Percentiles rank a stretch among this genome's conserved stretches.
Evolutionary conservation across 2,113 vertebrate species (phyloP).

Genomic region (Microtus pennsylvanicus): DNA sequence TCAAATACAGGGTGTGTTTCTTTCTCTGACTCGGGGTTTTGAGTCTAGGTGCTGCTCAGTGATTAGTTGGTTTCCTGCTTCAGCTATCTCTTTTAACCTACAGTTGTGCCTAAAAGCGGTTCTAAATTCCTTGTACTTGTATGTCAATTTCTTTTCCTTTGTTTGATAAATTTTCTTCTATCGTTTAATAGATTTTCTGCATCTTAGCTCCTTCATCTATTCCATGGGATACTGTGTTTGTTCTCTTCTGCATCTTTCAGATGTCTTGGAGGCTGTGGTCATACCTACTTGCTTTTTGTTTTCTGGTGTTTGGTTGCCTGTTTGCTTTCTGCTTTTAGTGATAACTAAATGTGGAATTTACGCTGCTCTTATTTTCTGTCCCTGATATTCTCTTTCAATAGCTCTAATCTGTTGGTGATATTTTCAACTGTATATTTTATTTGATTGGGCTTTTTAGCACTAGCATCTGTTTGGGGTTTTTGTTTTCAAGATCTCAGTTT

Average conservation of each 20-base stretch:
- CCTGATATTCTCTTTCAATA: background rate
- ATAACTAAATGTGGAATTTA: background rate
- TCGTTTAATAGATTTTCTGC: too few relatives aligned
- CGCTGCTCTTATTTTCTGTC: background rate
- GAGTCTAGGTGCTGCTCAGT: too few relatives aligned
- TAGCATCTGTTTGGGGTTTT: background rate
- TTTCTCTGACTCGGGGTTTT: too few relatives aligned
- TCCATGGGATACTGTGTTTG: background rate
- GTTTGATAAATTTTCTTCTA: background rate
- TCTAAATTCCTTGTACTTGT: background rate
- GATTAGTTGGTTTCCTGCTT: too few relatives aligned
- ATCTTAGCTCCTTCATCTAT: background rate
- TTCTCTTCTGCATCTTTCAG: background rate
- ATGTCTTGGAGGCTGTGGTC: background rate
- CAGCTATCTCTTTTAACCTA: too few relatives aligned
- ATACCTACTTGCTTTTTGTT: background rate
- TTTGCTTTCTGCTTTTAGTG: too few relatives aligned
- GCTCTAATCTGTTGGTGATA: too few relatives aligned
- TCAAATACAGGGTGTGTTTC: too few relatives aligned
- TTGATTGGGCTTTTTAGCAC: background rate
- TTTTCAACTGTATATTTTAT: background rate
- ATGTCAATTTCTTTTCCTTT: background rate
- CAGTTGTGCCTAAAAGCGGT: too few relatives aligned
- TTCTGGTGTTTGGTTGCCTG: background rate
- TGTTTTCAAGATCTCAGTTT: background rate